These are phyloP conservation scores for Struthio camelus DNA, from an alignment of 2,113 vertebrate genomes.

Conservation along the genomic window DNA sequence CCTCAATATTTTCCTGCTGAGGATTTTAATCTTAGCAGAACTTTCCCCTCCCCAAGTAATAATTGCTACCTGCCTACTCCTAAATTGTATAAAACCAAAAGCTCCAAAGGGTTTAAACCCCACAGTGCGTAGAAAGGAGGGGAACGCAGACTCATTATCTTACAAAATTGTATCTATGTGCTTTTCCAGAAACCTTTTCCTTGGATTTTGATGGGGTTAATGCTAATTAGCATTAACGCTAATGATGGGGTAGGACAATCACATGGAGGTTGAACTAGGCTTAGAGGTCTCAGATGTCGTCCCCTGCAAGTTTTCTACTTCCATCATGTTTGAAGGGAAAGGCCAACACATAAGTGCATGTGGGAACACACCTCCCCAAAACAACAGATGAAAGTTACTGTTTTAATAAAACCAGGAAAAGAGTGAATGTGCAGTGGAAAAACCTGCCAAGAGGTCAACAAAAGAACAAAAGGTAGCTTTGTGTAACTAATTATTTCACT, in stretches of 20 bases:
- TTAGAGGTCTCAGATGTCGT: neutral
- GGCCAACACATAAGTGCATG: accelerated
- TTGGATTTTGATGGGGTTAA: neutral
- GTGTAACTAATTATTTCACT: neutral
- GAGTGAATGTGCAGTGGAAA: conserved; percentile 18
- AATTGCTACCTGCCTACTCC: neutral
- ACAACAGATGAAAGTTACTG: neutral
- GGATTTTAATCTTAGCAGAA: neutral
- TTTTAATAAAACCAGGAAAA: conserved; percentile 41
- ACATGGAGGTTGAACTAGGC: accelerated
- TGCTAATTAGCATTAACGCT: accelerated
- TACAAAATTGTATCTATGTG: neutral
- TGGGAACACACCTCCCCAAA: neutral
- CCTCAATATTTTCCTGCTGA: neutral
- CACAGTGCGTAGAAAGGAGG: neutral
- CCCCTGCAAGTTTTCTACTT: neutral
- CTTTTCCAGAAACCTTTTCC: neutral
- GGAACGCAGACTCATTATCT: neutral
- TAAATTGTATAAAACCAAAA: neutral
- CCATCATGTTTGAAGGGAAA: neutral
- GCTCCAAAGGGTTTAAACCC: neutral
- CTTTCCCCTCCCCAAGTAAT: neutral
- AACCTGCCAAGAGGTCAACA: conserved; percentile 40
- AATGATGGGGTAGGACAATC: neutral
- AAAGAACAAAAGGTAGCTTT: conserved; percentile 64